Conservation (phyloP, 2,888 invertebrate species). For the Rotaria macrura region DNA sequence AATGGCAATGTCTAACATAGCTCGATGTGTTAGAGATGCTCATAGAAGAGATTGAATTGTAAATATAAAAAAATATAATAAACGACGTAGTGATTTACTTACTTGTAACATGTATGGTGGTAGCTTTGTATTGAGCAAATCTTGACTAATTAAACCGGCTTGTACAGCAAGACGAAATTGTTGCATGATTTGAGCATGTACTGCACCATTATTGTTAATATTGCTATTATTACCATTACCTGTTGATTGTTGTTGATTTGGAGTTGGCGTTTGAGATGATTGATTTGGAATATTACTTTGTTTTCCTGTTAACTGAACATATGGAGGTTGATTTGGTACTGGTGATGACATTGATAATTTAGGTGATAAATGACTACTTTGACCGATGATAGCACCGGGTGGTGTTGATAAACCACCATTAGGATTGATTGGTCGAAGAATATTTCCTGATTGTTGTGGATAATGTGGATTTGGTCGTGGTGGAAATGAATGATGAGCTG, state of each 20-base stretch:
- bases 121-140: conserved; percentile 28
- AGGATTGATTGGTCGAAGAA: not conserved
- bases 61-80: not conserved
- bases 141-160: conserved; percentile 24
- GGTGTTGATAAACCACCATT: not conserved
- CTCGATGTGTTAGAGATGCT: no score
- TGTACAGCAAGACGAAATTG: conserved; percentile 29
- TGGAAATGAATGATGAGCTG: not conserved
- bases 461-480: not conserved
- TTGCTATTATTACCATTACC: not conserved
- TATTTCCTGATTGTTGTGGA: not conserved
- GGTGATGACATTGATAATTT: conserved; percentile 1
- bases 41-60: no score
- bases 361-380: not conserved
- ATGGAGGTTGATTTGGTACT: not conserved
- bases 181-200: conserved; percentile 29
- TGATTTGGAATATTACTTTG: not conserved
- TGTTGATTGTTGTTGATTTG: not conserved
- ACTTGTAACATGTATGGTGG: conserved; percentile 28
- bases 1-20: no score
- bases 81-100: not conserved
- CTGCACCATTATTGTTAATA: not conserved
- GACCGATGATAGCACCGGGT: not conserved
- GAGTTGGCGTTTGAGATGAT: not conserved
- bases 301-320: not conserved